Evolutionary conservation across 2,888 invertebrate species (phyloP).

Genomic region (Lycaena phlaeas): DNA sequence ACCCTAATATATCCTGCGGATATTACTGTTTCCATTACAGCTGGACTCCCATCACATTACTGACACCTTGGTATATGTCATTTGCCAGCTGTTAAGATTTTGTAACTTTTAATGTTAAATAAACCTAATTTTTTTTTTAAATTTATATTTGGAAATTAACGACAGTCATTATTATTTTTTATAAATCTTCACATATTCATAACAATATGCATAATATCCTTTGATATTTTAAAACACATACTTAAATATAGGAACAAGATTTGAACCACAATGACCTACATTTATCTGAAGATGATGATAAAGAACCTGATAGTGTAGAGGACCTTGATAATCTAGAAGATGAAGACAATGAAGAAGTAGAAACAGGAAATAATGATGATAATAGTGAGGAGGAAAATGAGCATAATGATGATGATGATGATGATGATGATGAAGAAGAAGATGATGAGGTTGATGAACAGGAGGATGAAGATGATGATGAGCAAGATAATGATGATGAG

Average conservation of each 20-base stretch:
- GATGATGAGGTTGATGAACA: constrained; percentile 32
- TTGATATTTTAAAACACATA: background rate
- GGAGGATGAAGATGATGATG: constrained; percentile 26
- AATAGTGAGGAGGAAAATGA: constrained; percentile 26
- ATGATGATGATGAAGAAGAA: constrained; percentile 24
- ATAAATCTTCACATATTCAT: too few species aligned
- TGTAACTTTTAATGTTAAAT: too few species aligned
- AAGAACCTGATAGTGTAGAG: constrained; percentile 32
- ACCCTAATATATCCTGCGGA: too few species aligned
- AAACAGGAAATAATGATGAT: constrained; percentile 26
- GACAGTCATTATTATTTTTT: too few species aligned
- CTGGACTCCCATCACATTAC: too few species aligned
- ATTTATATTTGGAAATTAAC: too few species aligned
- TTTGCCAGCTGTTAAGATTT: too few species aligned
- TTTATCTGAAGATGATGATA: constrained; percentile 27
- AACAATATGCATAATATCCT: too few species aligned
- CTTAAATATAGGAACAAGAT: constrained; percentile 21
- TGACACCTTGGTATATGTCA: too few species aligned
- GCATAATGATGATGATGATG: constrained; percentile 28
- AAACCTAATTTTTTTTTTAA: too few species aligned
- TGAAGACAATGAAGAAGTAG: constrained; percentile 27
- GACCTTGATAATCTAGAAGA: constrained; percentile 25
- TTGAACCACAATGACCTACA: background rate
- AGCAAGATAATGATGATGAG: constrained; percentile 25
- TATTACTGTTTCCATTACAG: too few species aligned